A percentile compares a stretch with the other conserved stretches of the same genome.
Evolutionary conservation across 2,888 invertebrate genomes (phyloP).

Genomic region (Bombylius major): DNA sequence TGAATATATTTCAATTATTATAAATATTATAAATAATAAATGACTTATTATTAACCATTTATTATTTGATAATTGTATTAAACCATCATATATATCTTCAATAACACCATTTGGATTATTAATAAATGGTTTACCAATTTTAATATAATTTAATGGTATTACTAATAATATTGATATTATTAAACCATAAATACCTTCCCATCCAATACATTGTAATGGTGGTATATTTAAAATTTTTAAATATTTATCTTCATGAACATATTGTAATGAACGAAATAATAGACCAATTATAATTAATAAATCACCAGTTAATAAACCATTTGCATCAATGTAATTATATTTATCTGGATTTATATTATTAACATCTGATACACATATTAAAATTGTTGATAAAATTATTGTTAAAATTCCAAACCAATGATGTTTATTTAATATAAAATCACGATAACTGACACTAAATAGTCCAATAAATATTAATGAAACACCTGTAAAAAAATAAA

Average conservation of each 20-base stretch:
- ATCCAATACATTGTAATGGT: slow-evolving; percentile 82
- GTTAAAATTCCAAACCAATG: slow-evolving; percentile 68
- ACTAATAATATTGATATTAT: slow-evolving; percentile 47
- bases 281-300: slow-evolving; percentile 61
- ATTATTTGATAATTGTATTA: slow-evolving; percentile 61
- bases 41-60: slow-evolving; percentile 49
- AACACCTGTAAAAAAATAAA: slow-evolving; percentile 43
- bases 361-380: slow-evolving; percentile 63
- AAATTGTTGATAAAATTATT: slow-evolving; percentile 55
- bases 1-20: slow-evolving; percentile 87
- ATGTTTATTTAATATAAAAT: slow-evolving; percentile 44
- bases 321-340: slow-evolving; percentile 25
- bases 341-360: slow-evolving; percentile 18
- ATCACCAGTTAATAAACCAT: slow-evolving; percentile 73
- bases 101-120: slow-evolving; percentile 60
- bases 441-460: slow-evolving; percentile 62
- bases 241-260: slow-evolving; percentile 91
- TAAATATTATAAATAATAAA: slow-evolving; percentile 59
- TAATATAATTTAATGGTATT: slow-evolving; percentile 70
- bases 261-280: slow-evolving; percentile 76
- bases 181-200: slow-evolving; percentile 79
- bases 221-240: slow-evolving; percentile 74
- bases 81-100: slow-evolving; percentile 76
- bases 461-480: slow-evolving; percentile 83
- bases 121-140: slow-evolving; percentile 62